phyloP scores from a whole-genome alignment of 2,888 invertebrate genomes.

The Branchipolynoe longqiensis region DNA sequence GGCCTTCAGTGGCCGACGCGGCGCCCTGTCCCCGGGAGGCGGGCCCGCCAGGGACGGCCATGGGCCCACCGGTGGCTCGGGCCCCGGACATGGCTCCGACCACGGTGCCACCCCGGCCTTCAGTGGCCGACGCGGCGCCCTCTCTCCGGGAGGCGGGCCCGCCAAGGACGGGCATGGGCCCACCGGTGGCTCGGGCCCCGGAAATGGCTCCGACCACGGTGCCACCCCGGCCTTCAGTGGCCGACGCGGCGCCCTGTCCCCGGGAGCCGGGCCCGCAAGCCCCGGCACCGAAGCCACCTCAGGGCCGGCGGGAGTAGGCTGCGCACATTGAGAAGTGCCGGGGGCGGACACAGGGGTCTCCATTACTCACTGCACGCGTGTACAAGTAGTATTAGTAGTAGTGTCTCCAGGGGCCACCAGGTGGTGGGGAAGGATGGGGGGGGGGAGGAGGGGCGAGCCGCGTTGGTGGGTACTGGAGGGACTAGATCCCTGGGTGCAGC shows the following conservation, averaged over 20 bases:
- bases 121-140: background rate
- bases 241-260: background rate
- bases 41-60: background rate
- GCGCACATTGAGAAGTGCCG: too few relatives aligned
- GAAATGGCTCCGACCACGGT: background rate
- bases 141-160: background rate
- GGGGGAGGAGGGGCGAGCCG: too few relatives aligned
- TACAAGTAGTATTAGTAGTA: too few relatives aligned
- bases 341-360: too few relatives aligned
- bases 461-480: too few relatives aligned
- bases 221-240: background rate
- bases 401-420: too few relatives aligned
- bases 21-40: background rate
- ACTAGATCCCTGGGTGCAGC: too few relatives aligned
- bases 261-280: background rate
- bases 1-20: background rate
- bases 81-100: background rate
- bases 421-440: too few relatives aligned
- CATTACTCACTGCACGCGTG: too few relatives aligned
- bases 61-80: background rate
- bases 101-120: background rate
- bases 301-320: too few relatives aligned
- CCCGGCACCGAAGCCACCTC: too few relatives aligned
- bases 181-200: background rate
- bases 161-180: background rate